phyloP scores from a whole-genome alignment of 2,113 vertebrate genomes.

The Hippocampus comes region DNA sequence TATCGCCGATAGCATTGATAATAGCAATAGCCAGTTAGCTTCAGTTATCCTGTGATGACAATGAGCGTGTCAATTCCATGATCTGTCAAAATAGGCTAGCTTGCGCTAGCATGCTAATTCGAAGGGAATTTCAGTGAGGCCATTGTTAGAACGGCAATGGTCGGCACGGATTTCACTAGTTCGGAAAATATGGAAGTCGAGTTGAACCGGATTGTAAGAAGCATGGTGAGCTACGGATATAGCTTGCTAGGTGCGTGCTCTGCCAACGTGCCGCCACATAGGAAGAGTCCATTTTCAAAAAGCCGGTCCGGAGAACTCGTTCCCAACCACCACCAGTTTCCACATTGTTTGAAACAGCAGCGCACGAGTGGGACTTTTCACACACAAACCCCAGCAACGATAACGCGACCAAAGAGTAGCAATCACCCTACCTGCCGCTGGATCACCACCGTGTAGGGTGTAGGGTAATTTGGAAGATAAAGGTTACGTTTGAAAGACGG shows the following conservation, averaged over 20 bases:
- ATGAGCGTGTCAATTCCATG: slow-evolving; percentile 64
- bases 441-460: slow-evolving; percentile 67
- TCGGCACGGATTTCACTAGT: slow-evolving; percentile 5
- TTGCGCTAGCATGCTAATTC: slow-evolving; percentile 59
- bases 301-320: slow-evolving; percentile 76
- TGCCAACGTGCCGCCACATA: slow-evolving; percentile 76
- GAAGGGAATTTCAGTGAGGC: slow-evolving; percentile 52
- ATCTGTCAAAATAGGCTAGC: slow-evolving; percentile 71
- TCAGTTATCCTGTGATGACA: slow-evolving; percentile 63
- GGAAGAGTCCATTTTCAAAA: slow-evolving; percentile 81
- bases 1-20: not conserved
- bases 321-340: slow-evolving; percentile 68
- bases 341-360: slow-evolving; percentile 74
- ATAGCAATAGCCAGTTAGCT: slow-evolving; percentile 15
- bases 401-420: slow-evolving; percentile 43
- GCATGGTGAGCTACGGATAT: slow-evolving; percentile 30
- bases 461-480: slow-evolving; percentile 72
- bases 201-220: slow-evolving; percentile 13
- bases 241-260: slow-evolving; percentile 53
- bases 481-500: slow-evolving; percentile 68
- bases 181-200: not conserved
- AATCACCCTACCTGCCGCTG: slow-evolving; percentile 76
- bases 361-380: slow-evolving; percentile 44
- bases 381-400: slow-evolving; percentile 35
- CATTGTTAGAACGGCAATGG: slow-evolving; percentile 57